A percentile compares a stretch with the other conserved stretches of the same genome.
phyloP scores from a whole-genome alignment of 2,888 invertebrate species.

The Machimus rusticus region DNA sequence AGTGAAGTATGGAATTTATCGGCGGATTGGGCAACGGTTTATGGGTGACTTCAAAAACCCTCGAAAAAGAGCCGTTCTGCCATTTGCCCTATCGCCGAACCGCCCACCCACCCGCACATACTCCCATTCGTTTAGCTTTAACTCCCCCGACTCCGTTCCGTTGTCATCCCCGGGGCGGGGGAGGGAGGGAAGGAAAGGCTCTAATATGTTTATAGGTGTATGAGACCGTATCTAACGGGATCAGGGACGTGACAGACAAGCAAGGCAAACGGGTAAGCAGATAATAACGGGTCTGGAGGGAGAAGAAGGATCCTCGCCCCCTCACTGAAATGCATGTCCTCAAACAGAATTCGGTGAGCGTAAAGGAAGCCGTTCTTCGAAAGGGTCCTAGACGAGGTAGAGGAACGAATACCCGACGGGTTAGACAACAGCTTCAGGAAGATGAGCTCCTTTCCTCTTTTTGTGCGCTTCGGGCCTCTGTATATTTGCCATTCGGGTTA shows the following conservation, averaged over 20 bases:
- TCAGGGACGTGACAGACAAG: slow-evolving; percentile 38
- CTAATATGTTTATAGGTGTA: slow-evolving; percentile 38
- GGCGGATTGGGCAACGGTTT: neutral
- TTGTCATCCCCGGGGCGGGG: neutral
- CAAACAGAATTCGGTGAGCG: slow-evolving; percentile 31
- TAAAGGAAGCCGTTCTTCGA: neutral
- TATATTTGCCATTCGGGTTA: slow-evolving; percentile 40
- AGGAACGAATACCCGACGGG: neutral
- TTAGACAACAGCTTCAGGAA: neutral
- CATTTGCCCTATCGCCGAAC: neutral
- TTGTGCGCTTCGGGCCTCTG: neutral
- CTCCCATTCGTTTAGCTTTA: neutral
- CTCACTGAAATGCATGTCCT: slow-evolving; percentile 33
- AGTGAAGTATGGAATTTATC: slow-evolving; percentile 30
- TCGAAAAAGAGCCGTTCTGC: neutral
- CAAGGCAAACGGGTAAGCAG: slow-evolving; percentile 7
- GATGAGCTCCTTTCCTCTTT: slow-evolving; percentile 3
- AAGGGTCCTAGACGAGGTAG: neutral
- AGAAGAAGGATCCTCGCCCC: neutral
- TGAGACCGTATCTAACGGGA: slow-evolving; percentile 41
- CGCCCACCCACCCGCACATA: neutral
- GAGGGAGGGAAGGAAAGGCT: neutral
- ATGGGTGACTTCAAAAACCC: slow-evolving; percentile 6
- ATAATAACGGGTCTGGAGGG: neutral
- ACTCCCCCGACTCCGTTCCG: neutral